Percentiles rank a stretch among this genome's conserved stretches.
Conservation (phyloP, 2,113 vertebrate genomes). For the Pontoporia blainvillei region DNA sequence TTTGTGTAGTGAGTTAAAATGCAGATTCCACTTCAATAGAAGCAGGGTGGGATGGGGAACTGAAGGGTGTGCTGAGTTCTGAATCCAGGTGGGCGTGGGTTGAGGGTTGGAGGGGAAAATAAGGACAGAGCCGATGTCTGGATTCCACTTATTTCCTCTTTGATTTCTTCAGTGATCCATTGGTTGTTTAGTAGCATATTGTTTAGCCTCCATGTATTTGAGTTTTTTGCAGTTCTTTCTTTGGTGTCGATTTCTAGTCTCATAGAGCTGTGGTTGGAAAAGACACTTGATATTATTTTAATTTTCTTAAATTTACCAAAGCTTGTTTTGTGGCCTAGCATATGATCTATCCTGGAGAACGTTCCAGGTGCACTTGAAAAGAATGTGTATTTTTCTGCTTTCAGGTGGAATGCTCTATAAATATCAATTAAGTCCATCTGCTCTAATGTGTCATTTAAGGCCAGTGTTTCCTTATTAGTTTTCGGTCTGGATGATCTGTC, state of each 20-base stretch:
- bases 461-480: neutral
- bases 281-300: neutral
- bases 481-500: neutral
- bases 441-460: neutral
- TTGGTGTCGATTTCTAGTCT: neutral
- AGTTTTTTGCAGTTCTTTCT: neutral
- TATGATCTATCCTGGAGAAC: neutral
- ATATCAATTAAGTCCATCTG: neutral
- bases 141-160: neutral
- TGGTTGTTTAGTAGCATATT: neutral
- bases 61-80: neutral
- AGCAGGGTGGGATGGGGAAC: neutral
- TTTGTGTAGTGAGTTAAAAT: neutral
- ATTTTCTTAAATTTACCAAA: neutral
- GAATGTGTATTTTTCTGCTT: neutral
- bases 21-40: neutral
- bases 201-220: neutral
- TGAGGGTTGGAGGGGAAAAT: neutral
- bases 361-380: neutral
- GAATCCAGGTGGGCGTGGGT: rapidly evolving
- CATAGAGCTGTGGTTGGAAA: neutral
- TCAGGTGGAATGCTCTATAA: neutral
- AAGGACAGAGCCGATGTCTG: neutral
- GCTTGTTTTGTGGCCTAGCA: neutral
- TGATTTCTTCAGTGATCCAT: neutral